Conservation (phyloP, 2,113 vertebrate genomes). For the Rutilus rutilus region DNA sequence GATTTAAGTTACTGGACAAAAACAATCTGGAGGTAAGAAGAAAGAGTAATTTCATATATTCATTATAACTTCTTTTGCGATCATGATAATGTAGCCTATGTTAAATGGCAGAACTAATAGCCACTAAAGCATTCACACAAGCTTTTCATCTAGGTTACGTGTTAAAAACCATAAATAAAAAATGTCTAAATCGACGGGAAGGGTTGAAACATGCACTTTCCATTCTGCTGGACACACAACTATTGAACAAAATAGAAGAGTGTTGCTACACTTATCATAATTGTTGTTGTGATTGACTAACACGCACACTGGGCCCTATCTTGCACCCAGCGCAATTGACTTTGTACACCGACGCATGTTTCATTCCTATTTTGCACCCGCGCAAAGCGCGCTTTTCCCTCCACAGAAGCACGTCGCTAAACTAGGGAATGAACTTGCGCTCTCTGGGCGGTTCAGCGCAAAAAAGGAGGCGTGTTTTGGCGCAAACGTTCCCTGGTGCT, state of each 20-base stretch:
- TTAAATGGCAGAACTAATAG: not conserved
- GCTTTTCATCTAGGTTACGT: not conserved
- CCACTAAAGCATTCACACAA: not conserved
- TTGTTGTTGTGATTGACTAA: not conserved
- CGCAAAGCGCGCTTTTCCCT: no score
- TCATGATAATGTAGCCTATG: not conserved
- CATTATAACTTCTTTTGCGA: not conserved
- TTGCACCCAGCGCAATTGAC: no score
- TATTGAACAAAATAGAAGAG: not conserved
- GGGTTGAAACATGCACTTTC: not conserved
- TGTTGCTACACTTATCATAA: not conserved
- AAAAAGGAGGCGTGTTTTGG: no score
- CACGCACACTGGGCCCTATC: no score
- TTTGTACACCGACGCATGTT: no score
- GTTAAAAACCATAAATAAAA: slow-evolving; percentile 9
- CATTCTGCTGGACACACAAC: not conserved
- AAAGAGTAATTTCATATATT: not conserved
- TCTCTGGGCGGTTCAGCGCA: no score
- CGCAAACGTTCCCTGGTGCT: no score
- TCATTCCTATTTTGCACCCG: no score
- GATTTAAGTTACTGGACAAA: not conserved
- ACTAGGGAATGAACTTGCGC: no score
- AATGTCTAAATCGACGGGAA: not conserved
- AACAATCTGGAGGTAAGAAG: not conserved
- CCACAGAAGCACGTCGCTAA: no score